Base-by-base conservation (phyloP, 2,888 invertebrate species). In the Pollenia griseotomentosa region DNA sequence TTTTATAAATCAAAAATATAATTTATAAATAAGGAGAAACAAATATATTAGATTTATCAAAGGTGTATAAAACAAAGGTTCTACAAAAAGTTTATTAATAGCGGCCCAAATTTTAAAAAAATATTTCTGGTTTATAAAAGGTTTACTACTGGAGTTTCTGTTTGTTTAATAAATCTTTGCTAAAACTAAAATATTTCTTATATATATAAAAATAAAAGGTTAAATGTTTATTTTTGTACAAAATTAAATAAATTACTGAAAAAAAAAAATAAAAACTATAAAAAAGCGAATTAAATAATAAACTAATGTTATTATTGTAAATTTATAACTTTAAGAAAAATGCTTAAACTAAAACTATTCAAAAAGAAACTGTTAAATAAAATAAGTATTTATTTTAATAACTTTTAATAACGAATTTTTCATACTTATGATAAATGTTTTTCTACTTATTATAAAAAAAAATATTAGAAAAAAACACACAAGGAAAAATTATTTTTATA, bases 371-470 rank as follows among this genome's bases (percentile, higher is more conserved):
- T 88, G 85, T 59, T 86, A 83, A 85, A 59, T 61, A 59, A 61
- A 83, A 83, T 51, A 77, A 82, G 9, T 83, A 88, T 85, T 88
- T 89, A 89, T 89, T 89, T 88, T 88, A 88, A 88, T 88, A 83
- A 85, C 75, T 80, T 85, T 85, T 83, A 85, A 88, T 88, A 88
- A 86, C 79, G 87, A 86, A 87, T 88, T 88, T 89, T 86, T 86
- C 87, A 88, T 87, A 88, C 89, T 88, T 88, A 88, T 88, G 83
- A 87, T 84, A 82, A 82, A 87, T 89, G 87, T 88, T 89, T 89
- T 88, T 89, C 85, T 89, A 89, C 88, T 88, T 89, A 84, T 51
- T 75, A 88, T n/a, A 78, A 81, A 88, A 84, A 81, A 53, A 51
- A 6, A 73, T 65, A 83, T 66, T 12, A 74, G 70, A 57, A 57